Evolutionary conservation across 37 sponge, comb jelly and placozoan genomes (phyloP).

Genomic region (Ianthella basta): DNA sequence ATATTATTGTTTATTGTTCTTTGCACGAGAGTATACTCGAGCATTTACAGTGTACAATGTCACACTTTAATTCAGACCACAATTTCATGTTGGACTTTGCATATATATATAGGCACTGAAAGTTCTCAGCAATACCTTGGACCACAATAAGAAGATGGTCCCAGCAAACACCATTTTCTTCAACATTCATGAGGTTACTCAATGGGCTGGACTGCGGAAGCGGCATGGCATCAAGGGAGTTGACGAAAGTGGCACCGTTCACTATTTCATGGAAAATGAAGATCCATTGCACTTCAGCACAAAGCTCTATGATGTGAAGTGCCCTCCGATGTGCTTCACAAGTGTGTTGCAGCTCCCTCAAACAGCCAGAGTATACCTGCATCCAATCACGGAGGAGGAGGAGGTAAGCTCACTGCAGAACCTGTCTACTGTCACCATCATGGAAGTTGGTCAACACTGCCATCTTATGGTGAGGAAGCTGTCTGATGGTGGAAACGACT

Average conservation of each 20-base stretch:
- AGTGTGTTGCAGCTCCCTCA: no score
- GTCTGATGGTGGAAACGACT: no score
- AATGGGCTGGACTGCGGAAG: not conserved
- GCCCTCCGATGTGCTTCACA: not conserved
- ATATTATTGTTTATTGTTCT: no score
- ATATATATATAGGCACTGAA: not conserved
- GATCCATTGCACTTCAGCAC: constrained; percentile 5
- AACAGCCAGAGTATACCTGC: no score
- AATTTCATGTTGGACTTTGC: not conserved
- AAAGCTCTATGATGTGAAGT: not conserved
- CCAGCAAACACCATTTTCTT: not conserved
- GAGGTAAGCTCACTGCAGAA: no score
- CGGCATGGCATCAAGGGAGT: not conserved
- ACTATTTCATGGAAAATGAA: not conserved
- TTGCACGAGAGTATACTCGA: no score
- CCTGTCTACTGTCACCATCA: no score
- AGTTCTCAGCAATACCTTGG: not conserved
- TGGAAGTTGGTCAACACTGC: no score
- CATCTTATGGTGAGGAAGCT: no score
- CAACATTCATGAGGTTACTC: not conserved
- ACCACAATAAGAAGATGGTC: not conserved
- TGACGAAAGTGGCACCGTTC: not conserved
- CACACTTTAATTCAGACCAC: no score
- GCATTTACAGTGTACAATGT: no score
- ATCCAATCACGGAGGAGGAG: no score